phyloP scores from a whole-genome alignment of 2,797 vertebrate species.

The Taenioides sp. region DNA sequence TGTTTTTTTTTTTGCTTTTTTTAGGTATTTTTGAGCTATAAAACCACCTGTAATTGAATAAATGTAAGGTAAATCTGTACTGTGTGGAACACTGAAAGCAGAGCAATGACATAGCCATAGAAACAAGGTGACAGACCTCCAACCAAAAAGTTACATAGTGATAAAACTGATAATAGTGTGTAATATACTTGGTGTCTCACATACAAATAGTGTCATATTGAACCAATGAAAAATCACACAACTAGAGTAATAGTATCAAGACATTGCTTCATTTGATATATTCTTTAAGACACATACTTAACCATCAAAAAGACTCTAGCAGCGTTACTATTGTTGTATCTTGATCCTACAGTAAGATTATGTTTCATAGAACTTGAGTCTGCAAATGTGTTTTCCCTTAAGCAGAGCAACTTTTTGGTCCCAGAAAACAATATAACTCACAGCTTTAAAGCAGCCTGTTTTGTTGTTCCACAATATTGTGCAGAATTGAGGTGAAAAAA shows the following conservation, averaged over 20 bases:
- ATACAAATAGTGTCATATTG: background rate
- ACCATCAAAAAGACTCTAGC: background rate
- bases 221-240: background rate
- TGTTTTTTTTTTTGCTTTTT: too few relatives aligned
- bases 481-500: background rate
- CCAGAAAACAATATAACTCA: slow-evolving; percentile 2
- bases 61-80: too few relatives aligned
- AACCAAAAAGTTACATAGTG: too few relatives aligned
- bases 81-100: too few relatives aligned
- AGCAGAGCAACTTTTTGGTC: background rate
- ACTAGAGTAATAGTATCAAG: background rate
- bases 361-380: slow-evolving; percentile 2
- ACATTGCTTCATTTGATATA: background rate
- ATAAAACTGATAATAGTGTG: background rate
- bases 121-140: too few relatives aligned
- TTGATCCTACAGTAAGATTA: slow-evolving; percentile 2
- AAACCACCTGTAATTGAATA: too few relatives aligned
- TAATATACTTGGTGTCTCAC: background rate
- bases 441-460: background rate
- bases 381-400: slow-evolving; percentile 15
- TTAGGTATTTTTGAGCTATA: too few relatives aligned
- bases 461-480: background rate
- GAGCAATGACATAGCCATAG: too few relatives aligned
- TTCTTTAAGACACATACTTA: background rate
- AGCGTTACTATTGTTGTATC: slow-evolving; percentile 6